phyloP scores from a whole-genome alignment of 2,797 vertebrate genomes.

The Pitangus sulphuratus region DNA sequence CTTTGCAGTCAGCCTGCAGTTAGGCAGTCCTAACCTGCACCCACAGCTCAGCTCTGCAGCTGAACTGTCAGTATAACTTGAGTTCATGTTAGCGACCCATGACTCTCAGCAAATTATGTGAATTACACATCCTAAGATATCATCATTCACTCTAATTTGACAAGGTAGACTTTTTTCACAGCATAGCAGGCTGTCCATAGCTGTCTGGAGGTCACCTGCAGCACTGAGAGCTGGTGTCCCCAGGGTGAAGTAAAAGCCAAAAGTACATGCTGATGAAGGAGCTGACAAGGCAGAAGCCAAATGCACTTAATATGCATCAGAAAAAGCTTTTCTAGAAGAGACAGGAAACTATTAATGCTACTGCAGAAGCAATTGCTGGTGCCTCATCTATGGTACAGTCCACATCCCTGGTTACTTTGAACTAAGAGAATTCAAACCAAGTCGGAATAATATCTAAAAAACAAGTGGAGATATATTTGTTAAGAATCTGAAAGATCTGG shows the following conservation, averaged over 20 bases:
- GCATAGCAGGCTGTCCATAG: background rate
- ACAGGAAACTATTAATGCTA: background rate
- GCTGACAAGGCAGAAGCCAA: conserved; percentile 17
- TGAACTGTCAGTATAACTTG: background rate
- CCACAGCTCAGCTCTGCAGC: background rate
- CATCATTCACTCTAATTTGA: background rate
- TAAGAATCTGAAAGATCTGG: background rate
- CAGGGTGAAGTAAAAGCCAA: background rate
- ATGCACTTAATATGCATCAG: conserved; percentile 3
- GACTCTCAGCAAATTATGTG: background rate
- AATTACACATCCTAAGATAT: background rate
- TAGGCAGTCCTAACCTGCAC: background rate
- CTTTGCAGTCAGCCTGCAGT: background rate
- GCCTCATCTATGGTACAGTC: background rate
- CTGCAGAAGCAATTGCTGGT: background rate
- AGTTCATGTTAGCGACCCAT: background rate
- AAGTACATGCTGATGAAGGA: background rate
- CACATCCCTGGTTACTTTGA: background rate
- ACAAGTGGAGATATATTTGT: background rate
- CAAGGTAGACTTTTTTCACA: background rate
- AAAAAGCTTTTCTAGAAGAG: background rate
- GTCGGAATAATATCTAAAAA: background rate
- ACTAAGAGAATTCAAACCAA: background rate
- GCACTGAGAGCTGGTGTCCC: background rate
- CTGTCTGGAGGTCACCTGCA: background rate